A percentile compares a stretch with the other conserved stretches of the same genome.
These are phyloP conservation scores for Ditylenchus weischeri DNA, from an alignment of 2,888 invertebrate species.

Conservation along the genomic window DNA sequence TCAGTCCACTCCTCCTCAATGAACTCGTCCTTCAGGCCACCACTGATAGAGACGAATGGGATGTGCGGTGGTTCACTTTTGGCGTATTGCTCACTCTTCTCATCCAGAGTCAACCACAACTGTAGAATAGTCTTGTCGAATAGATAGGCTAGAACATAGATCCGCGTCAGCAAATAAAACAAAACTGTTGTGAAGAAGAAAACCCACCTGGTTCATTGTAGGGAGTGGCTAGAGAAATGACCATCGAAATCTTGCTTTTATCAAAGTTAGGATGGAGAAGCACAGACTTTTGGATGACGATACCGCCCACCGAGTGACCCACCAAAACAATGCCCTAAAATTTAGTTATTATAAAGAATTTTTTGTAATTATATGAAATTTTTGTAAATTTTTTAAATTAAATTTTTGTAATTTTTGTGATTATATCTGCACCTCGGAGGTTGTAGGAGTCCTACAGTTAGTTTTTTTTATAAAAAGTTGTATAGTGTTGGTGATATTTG, in stretches of 20 bases:
- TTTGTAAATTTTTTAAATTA: too few species aligned
- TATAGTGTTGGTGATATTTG: too few species aligned
- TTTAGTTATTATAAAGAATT: background rate
- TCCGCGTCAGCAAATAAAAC: conserved; percentile 7
- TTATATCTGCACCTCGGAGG: too few species aligned
- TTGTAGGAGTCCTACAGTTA: too few species aligned
- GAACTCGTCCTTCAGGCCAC: conserved; percentile 47
- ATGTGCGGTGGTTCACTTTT: background rate
- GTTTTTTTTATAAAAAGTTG: too few species aligned
- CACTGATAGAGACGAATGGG: conserved; percentile 45
- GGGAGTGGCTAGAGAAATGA: conserved; percentile 81
- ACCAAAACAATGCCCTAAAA: conserved; percentile 72
- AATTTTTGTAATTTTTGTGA: too few species aligned
- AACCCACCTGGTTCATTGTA: conserved; percentile 67
- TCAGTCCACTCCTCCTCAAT: conserved; percentile 35
- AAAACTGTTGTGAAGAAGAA: background rate
- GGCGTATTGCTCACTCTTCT: background rate
- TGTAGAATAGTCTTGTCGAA: conserved; percentile 70
- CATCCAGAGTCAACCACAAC: conserved; percentile 38
- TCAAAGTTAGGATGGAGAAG: conserved; percentile 66
- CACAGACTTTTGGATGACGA: conserved; percentile 75
- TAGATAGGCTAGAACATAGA: conserved; percentile 63
- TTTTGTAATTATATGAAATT: too few species aligned
- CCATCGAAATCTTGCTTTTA: conserved; percentile 67
- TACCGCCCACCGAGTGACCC: conserved; percentile 93